Evolutionary conservation across 1,140 invertebrate genomes (phyloP).

Genomic region (Laupala kohalensis): DNA sequence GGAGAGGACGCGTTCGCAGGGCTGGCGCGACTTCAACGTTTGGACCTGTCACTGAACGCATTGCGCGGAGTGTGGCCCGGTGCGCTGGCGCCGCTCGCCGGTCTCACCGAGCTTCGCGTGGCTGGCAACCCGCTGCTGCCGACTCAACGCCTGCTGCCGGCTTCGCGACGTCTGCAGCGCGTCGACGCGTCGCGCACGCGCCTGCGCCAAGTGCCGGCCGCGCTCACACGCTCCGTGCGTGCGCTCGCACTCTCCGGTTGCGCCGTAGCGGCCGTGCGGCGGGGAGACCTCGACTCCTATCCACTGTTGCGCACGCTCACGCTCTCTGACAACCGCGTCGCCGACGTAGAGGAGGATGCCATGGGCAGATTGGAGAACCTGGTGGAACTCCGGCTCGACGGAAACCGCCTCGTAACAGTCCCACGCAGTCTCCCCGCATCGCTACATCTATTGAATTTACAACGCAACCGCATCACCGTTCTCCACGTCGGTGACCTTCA

Average conservation of each 20-base stretch:
- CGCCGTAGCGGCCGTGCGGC: constrained; percentile 51
- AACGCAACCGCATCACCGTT: constrained; percentile 49
- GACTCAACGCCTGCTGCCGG: constrained; percentile 41
- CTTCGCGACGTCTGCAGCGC: constrained; percentile 37
- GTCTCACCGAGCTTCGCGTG: constrained; percentile 60
- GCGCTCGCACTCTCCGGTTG: constrained; percentile 68
- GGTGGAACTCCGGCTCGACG: constrained; percentile 60
- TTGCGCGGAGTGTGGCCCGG: constrained; percentile 53
- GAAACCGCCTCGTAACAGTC: constrained; percentile 51
- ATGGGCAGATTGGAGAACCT: constrained; percentile 68
- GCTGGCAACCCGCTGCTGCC: constrained; percentile 46
- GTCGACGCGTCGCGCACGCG: constrained; percentile 71
- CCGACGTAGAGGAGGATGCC: constrained; percentile 70
- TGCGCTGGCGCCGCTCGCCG: constrained; percentile 56
- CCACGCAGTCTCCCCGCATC: constrained; percentile 51
- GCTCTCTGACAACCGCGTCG: constrained; percentile 64
- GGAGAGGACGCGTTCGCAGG: constrained; percentile 44
- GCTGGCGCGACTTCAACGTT: constrained; percentile 51
- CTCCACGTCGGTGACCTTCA: constrained; percentile 52
- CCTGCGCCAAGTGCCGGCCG: constrained; percentile 63
- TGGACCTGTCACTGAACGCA: constrained; percentile 68
- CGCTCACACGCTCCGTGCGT: constrained; percentile 69
- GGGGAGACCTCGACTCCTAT: constrained; percentile 82
- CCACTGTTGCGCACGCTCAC: constrained; percentile 68
- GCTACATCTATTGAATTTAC: constrained; percentile 44